Evolutionary conservation across 2,888 invertebrate species (phyloP).

Genomic region (Tipula lateralis): DNA sequence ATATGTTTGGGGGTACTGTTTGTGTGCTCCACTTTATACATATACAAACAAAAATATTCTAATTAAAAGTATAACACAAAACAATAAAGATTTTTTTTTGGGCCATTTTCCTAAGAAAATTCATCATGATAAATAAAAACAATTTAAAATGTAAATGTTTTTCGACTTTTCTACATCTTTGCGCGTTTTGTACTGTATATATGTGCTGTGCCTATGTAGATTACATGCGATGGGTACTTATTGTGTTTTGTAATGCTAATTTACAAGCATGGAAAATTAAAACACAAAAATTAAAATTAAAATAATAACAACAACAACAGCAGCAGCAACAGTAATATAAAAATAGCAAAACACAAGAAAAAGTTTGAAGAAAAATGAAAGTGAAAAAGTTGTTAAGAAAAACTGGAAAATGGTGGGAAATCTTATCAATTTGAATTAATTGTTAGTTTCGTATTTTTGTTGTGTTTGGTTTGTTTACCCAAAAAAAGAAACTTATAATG

Average conservation of each 20-base stretch:
- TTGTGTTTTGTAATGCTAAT: not conserved
- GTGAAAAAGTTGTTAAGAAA: not conserved
- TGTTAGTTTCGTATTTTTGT: not conserved
- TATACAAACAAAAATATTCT: not conserved
- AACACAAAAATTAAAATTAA: not conserved
- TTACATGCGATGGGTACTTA: not conserved
- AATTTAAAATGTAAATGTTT: slow-evolving; percentile 20
- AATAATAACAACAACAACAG: not conserved
- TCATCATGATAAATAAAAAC: not conserved
- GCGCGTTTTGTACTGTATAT: not conserved
- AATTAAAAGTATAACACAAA: slow-evolving; percentile 5
- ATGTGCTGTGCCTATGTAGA: not conserved
- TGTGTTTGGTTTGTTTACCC: not conserved
- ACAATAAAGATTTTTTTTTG: not conserved
- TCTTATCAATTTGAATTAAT: slow-evolving; percentile 13
- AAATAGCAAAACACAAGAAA: not conserved
- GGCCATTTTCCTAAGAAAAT: not conserved
- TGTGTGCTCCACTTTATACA: not conserved
- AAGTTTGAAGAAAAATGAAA: not conserved
- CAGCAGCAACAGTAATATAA: not conserved
- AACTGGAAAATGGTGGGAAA: not conserved
- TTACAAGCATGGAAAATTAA: slow-evolving; percentile 19
- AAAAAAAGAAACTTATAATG: not conserved
- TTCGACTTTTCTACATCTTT: not conserved
- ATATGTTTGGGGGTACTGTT: not conserved